A percentile compares a stretch with the other conserved stretches of the same genome.
Evolutionary conservation across 2,113 vertebrate genomes (phyloP).

Genomic region (Phylloscopus whistleri): DNA sequence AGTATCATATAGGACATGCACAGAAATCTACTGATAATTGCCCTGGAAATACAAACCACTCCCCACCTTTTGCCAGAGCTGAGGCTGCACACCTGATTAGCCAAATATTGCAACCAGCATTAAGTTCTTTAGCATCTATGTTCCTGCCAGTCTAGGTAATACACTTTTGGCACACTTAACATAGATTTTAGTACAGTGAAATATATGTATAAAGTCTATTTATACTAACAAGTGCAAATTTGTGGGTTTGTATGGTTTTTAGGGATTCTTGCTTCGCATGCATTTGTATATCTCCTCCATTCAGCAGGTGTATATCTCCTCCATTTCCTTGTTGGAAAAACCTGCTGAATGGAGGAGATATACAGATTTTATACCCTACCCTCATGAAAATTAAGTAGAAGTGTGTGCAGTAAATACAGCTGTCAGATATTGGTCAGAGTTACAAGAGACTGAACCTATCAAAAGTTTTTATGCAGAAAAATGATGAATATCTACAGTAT

Average conservation of each 20-base stretch:
- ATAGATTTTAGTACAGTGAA: rapidly evolving
- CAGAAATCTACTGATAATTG: background rate
- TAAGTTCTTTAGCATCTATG: background rate
- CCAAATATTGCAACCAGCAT: background rate
- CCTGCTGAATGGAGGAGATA: background rate
- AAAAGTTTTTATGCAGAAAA: background rate
- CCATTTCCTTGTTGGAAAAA: background rate
- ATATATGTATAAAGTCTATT: background rate
- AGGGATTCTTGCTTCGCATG: background rate
- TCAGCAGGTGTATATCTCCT: no score
- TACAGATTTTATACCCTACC: background rate
- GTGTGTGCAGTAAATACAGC: background rate
- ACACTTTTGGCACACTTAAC: background rate
- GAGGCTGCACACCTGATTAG: background rate
- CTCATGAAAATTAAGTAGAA: background rate
- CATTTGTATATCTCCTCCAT: background rate
- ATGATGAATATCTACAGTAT: rapidly evolving
- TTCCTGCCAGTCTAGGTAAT: background rate
- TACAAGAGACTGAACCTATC: background rate
- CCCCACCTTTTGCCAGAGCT: background rate
- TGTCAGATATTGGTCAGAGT: background rate
- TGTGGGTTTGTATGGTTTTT: background rate
- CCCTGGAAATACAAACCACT: background rate
- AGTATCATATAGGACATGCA: rapidly evolving
- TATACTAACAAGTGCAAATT: background rate